These are phyloP conservation scores for Homalodisca vitripennis DNA, from an alignment of 1,140 invertebrate genomes.

Conservation along the genomic window DNA sequence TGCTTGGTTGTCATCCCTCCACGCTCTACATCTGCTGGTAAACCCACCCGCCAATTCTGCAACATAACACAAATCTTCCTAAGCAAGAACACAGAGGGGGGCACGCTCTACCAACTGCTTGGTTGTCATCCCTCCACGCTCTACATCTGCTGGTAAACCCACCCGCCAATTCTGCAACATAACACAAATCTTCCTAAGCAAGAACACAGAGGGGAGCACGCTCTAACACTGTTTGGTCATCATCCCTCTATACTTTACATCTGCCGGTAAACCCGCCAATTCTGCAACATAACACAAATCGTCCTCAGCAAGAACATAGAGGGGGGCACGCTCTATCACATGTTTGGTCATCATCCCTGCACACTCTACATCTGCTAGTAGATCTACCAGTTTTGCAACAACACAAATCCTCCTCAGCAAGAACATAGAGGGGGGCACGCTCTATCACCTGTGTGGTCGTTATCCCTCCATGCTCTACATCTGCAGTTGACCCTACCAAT, in stretches of 20 bases:
- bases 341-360: conserved; percentile 7
- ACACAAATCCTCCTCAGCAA: no score
- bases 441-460: conserved; percentile 24
- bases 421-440: conserved; percentile 67
- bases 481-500: conserved; percentile 22
- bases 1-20: conserved; percentile 10
- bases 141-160: conserved; percentile 29
- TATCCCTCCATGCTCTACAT: conserved; percentile 30
- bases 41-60: conserved; percentile 28
- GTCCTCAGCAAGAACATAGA: conserved; percentile 79
- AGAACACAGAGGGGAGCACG: conserved; percentile 71
- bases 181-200: no score
- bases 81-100: conserved; percentile 73
- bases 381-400: conserved; percentile 18
- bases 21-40: conserved; percentile 32
- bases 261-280: conserved; percentile 22
- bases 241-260: conserved; percentile 29
- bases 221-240: conserved; percentile 23
- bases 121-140: conserved; percentile 19
- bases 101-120: conserved; percentile 47
- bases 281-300: no score
- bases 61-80: no score
- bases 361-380: conserved; percentile 31
- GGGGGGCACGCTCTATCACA: conserved; percentile 52
- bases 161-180: conserved; percentile 28